These are phyloP conservation scores for Parauchenoglanis punctatus DNA, from an alignment of 2,797 vertebrate species.

Conservation along the genomic window DNA sequence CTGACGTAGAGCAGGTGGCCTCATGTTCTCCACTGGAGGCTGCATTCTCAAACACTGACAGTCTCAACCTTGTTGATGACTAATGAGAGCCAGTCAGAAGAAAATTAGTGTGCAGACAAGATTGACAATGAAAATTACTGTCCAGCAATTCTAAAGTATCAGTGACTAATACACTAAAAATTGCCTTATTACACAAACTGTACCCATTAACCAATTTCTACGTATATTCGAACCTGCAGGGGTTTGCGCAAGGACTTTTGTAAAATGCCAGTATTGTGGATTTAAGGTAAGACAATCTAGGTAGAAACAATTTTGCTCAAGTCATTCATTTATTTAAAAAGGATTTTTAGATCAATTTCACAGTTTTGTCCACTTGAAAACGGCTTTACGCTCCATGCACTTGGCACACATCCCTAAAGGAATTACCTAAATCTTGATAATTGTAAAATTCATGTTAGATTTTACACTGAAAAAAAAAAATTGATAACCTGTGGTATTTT, in stretches of 20 bases:
- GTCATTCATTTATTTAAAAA: background rate
- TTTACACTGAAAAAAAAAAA: background rate
- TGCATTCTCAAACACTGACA: conserved; percentile 53
- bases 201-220: conserved; percentile 16
- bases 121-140: conserved; percentile 37
- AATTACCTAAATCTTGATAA: background rate
- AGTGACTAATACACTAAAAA: conserved; percentile 10
- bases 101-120: conserved; percentile 24
- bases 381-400: background rate
- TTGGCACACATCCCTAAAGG: background rate
- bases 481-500: background rate
- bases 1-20: conserved; percentile 25
- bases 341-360: background rate
- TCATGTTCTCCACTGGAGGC: conserved; percentile 38
- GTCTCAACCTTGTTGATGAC: conserved; percentile 48
- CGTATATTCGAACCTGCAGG: background rate
- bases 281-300: background rate
- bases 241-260: too few species aligned
- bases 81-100: conserved; percentile 35
- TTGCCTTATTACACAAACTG: conserved; percentile 12
- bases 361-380: background rate
- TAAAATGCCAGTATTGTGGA: background rate
- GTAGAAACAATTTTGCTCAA: background rate
- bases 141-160: background rate
- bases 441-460: background rate